Base-by-base conservation (phyloP, 2,113 vertebrate species). In the Corythoichthys intestinalis region DNA sequence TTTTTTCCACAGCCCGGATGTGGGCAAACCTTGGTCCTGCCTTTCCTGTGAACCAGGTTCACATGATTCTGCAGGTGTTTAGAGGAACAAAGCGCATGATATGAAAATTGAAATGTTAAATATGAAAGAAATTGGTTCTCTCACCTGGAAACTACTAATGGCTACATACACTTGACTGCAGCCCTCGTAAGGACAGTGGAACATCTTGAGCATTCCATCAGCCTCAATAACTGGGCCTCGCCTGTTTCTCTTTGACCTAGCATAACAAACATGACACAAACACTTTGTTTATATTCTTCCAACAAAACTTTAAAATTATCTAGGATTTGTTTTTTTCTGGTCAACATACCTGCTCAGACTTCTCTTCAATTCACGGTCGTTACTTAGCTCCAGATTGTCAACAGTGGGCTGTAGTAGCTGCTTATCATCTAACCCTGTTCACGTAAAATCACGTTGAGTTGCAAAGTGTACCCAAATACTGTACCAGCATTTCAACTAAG, bases 1-100 rank as follows among this genome's bases (percentile, higher is more conserved):
- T 94, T 95, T 73, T 96, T 97, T 15, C 95, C 96, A 1, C 96
- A 97, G 79, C 94, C 95, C 0, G 95, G 94, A 75, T 96, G 95
- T 1, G 95, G 93, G 49, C 96, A 97, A 35, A 95, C 93, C 78
- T 96, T 96, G 56, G 96, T 96, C 78, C 93, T 92, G 8, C 95
- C 95, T 83, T 95, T 96, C 75, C 95, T 93, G 84, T 96, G 96
- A 48, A 95, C 95, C 0, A 96, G 91, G 82, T 96, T 96, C 60
- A 96, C 91, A 0, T 96, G 96, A 82, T 96, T 96, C 96, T 97
- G 70, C 28, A 71, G 48, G 70, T 38, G 41, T 50, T n/a, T 4
- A 4, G 12, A 17, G 12, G 8, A 46, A 49, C 10, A 9, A 54
- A 2, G 59, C 1, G 56, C 1, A 15, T 10, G 8, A 60, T 62